Percentiles rank a stretch among this genome's conserved stretches.
These are phyloP conservation scores for Poecilia picta DNA, from an alignment of 2,797 vertebrate genomes.

Conservation along the genomic window DNA sequence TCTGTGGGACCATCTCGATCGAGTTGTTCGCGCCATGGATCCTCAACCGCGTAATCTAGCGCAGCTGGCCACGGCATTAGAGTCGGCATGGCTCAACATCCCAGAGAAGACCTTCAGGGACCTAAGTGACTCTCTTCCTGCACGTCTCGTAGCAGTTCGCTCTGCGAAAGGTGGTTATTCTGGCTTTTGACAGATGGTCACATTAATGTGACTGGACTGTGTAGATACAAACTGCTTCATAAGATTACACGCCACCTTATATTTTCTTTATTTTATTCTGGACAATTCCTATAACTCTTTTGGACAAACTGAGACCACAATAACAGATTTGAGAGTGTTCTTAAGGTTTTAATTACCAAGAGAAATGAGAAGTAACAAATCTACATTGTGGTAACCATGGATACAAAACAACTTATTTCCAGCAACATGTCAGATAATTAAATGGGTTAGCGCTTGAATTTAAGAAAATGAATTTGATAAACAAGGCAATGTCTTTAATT, in stretches of 20 bases:
- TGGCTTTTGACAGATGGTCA: too few species aligned
- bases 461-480: neutral
- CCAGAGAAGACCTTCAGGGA: too few species aligned
- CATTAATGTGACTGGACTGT: too few species aligned
- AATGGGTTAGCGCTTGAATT: neutral
- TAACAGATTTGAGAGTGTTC: slow-evolving; percentile 11
- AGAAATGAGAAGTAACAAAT: slow-evolving; percentile 87
- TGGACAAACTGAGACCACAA: neutral
- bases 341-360: slow-evolving; percentile 86
- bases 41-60: too few species aligned
- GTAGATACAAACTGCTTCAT: neutral
- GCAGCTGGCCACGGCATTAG: too few species aligned
- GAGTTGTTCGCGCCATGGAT: too few species aligned
- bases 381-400: slow-evolving; percentile 82
- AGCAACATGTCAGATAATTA: slow-evolving; percentile 68
- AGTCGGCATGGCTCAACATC: too few species aligned
- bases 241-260: neutral
- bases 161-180: too few species aligned
- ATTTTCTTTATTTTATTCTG: neutral
- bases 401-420: slow-evolving; percentile 78
- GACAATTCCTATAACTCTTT: neutral
- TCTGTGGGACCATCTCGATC: too few species aligned
- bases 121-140: too few species aligned
- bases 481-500: neutral
- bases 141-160: too few species aligned